Evolutionary conservation across 1,140 invertebrate species (phyloP), one percentile per base, ranked within the genome.

Genomic region (Drosophila tropicalis): DNA sequence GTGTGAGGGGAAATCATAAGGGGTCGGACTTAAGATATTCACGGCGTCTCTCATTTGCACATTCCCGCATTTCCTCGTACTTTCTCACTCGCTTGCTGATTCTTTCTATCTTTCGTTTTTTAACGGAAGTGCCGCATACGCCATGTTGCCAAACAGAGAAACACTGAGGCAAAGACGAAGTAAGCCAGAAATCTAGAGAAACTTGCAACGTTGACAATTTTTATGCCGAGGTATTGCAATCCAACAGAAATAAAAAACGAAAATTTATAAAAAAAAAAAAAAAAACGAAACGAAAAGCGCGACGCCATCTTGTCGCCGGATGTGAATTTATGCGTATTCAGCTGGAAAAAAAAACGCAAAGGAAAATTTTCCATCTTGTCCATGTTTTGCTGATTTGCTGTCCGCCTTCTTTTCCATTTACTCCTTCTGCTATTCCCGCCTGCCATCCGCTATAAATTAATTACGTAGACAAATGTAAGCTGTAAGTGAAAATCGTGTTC

Each of bases 241-340:
- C 36, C 51, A 57, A 19, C 44, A 22, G 36, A 39, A 9, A 47
- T 19, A 44, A 44, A 51, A 51, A 51, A 13, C 0, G 22, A 51
- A 51, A 51, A 19, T 47, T 47, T 17, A 51, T 12, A 47, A 47
- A 47, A 39, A 39, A n/a, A n/a, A n/a, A n/a, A 47, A 47, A 51
- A 47, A 47, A 19, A 7, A 36, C 34, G 9, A 51, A 51, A 51
- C 5, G 17, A 47, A 47, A 47, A 9, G 6, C 44, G 44, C 44
- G 22, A 55, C 41, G 67, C 70, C 77, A 80, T 70, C 74, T 77
- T 80, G 77, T 77, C 77, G 77, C 77, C 77, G 77, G 77, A 79
- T 79, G 77, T 73, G 74, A 79, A 79, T 79, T 79, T 79, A 79
- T 79, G 77, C 77, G 74, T 79, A 79, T 76, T 79, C 77, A 79